phyloP scores from a whole-genome alignment of 2,797 vertebrate species.

The Astyanax mexicanus region DNA sequence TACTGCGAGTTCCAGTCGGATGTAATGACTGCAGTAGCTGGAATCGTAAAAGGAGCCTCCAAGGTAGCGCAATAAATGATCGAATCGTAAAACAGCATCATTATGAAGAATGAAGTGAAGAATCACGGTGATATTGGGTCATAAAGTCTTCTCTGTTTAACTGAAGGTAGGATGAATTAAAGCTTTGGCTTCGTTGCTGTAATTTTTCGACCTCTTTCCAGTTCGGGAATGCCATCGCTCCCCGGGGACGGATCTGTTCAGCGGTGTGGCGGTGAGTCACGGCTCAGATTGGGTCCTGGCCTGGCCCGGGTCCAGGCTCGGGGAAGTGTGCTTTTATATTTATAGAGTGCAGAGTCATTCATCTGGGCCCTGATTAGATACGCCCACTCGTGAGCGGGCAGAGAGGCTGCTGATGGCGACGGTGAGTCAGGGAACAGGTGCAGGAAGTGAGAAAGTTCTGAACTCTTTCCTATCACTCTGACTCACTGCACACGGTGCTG shows the following conservation, averaged over 20 bases:
- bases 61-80: too few relatives aligned
- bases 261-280: neutral
- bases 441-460: slow-evolving; percentile 53
- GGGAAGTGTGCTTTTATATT: slow-evolving; percentile 59
- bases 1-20: too few relatives aligned
- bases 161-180: too few relatives aligned
- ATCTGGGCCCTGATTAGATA: slow-evolving; percentile 34
- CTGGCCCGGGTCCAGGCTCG: slow-evolving; percentile 26
- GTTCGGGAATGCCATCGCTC: neutral
- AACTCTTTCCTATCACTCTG: slow-evolving; percentile 56
- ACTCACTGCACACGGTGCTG: slow-evolving; percentile 18
- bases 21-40: too few relatives aligned
- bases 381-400: slow-evolving; percentile 56
- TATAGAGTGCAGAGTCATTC: slow-evolving; percentile 60
- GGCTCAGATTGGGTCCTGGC: slow-evolving; percentile 5
- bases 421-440: slow-evolving; percentile 66
- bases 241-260: neutral
- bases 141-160: too few relatives aligned
- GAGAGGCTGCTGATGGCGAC: slow-evolving; percentile 63
- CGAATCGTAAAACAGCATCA: too few relatives aligned
- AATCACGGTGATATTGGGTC: too few relatives aligned
- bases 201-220: neutral
- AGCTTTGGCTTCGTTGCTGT: too few relatives aligned
- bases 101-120: too few relatives aligned
- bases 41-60: too few relatives aligned